phyloP scores from a whole-genome alignment of 2,888 invertebrate species.

The Pasiphila rectangulata region DNA sequence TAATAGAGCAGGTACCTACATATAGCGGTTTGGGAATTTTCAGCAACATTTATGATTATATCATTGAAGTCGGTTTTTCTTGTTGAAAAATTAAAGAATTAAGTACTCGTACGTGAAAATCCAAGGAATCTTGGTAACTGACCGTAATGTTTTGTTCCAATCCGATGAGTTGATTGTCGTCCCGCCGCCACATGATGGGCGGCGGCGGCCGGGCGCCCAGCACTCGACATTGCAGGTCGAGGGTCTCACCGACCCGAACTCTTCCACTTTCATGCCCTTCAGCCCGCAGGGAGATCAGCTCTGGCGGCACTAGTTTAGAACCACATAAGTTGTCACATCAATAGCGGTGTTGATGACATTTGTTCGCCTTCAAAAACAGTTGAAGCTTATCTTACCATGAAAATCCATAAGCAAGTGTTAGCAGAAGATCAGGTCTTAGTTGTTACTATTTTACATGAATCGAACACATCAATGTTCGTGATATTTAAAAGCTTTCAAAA shows the following conservation, averaged over 20 bases:
- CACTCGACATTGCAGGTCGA: conserved; percentile 64
- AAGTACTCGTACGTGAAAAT: no score
- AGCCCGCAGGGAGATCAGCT: conserved; percentile 56
- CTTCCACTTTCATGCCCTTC: conserved; percentile 33
- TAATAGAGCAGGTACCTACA: no score
- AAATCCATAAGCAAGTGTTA: no score
- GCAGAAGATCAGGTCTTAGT: no score
- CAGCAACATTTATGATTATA: no score
- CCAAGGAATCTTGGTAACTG: conserved; percentile 25
- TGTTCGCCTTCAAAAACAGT: no score
- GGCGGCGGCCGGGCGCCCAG: conserved; percentile 68
- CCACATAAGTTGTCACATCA: background rate
- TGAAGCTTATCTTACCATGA: conserved; percentile 2
- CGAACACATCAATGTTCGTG: no score
- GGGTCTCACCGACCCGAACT: conserved; percentile 50
- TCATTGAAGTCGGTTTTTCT: no score
- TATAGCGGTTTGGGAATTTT: no score
- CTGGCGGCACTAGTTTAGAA: conserved; percentile 58
- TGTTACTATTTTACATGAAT: no score
- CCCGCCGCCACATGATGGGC: conserved; percentile 54
- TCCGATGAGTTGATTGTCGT: conserved; percentile 50
- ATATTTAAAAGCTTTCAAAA: no score
- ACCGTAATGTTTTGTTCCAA: conserved; percentile 63
- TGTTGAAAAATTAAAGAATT: no score
- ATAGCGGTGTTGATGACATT: background rate